Conservation (phyloP, 2,888 invertebrate genomes). For the Griposia aprilina region DNA sequence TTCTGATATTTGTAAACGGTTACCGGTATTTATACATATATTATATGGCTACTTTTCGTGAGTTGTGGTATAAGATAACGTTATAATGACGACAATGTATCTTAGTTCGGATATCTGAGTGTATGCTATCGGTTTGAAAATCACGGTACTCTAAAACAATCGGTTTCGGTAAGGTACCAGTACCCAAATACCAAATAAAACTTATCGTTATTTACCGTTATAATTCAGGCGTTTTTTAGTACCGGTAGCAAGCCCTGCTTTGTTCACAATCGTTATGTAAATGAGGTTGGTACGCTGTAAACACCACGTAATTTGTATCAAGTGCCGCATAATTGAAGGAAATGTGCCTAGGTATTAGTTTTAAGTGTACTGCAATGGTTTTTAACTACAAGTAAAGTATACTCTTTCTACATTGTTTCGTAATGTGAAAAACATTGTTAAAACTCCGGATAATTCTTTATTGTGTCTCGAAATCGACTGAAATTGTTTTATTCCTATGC, state of each 20-base stretch:
- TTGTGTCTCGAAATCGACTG: too few relatives aligned
- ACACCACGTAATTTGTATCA: slow-evolving; percentile 41
- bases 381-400: neutral
- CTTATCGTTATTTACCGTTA: slow-evolving; percentile 8
- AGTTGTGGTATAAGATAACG: neutral
- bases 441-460: neutral
- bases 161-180: neutral
- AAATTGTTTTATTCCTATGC: neutral
- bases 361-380: slow-evolving; percentile 45
- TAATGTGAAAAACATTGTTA: neutral
- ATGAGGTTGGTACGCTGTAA: slow-evolving; percentile 30
- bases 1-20: neutral
- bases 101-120: neutral
- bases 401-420: neutral
- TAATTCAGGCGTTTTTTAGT: slow-evolving; percentile 1
- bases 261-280: slow-evolving; percentile 50
- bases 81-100: neutral
- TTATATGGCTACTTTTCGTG: too few relatives aligned
- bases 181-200: neutral
- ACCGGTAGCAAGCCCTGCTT: slow-evolving; percentile 22
- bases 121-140: too few relatives aligned
- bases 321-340: slow-evolving; percentile 57
- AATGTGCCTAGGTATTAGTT: slow-evolving; percentile 37
- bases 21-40: neutral
- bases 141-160: neutral